phyloP scores from a whole-genome alignment of 2,888 invertebrate genomes.

The Cotesia congregata region DNA sequence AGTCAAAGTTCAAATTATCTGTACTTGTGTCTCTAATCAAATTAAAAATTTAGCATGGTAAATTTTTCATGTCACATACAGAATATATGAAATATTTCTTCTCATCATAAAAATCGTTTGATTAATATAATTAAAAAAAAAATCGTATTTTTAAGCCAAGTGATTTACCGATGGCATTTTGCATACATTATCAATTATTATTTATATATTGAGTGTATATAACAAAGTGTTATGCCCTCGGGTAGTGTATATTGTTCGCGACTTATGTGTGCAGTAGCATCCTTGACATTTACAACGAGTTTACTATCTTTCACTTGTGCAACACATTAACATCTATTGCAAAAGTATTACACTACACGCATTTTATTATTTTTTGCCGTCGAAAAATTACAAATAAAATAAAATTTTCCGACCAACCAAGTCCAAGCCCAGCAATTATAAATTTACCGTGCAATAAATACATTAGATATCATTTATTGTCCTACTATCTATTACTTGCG shows the following conservation, averaged over 20 bases:
- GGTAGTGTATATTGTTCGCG: slow-evolving; percentile 25
- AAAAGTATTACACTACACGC: slow-evolving; percentile 27
- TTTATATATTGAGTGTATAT: slow-evolving; percentile 36
- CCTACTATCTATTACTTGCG: background rate
- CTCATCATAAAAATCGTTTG: background rate
- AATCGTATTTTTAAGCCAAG: background rate
- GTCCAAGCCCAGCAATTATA: too few relatives aligned
- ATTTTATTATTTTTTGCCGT: slow-evolving; percentile 8
- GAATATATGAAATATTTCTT: too few relatives aligned
- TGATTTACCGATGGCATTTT: background rate
- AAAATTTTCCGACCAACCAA: background rate
- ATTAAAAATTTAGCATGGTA: too few relatives aligned
- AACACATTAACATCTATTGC: slow-evolving; percentile 32
- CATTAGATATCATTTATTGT: too few relatives aligned
- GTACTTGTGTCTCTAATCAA: too few relatives aligned
- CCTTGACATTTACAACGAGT: slow-evolving; percentile 41
- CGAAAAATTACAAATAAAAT: slow-evolving; percentile 5
- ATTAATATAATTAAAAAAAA: background rate
- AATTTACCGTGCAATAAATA: too few relatives aligned
- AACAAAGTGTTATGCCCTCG: slow-evolving; percentile 36
- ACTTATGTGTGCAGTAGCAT: slow-evolving; percentile 33
- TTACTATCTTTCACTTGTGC: slow-evolving; percentile 41
- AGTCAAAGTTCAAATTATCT: too few relatives aligned
- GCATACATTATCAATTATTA: slow-evolving; percentile 19
- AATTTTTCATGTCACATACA: too few relatives aligned